Base-by-base conservation (phyloP, 2,888 invertebrate species). In the Conus canariensis region DNA sequence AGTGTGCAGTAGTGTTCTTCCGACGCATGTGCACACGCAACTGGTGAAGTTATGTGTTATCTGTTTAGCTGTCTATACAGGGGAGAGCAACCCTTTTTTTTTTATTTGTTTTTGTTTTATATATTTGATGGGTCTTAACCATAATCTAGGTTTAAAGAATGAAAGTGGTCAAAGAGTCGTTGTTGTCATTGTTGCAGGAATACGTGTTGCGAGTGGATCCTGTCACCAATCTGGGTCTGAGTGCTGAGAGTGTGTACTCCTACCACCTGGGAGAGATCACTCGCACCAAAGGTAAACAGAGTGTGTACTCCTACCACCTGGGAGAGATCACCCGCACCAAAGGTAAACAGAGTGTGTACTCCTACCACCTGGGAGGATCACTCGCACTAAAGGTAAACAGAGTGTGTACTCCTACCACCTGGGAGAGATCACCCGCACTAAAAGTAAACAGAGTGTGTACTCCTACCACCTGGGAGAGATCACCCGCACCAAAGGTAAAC, bases 391-490 rank as follows among this genome's bases (percentile, higher is more conserved):
- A 92, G 94, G 94, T 94, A 87, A 82, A 88, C n/a, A 99, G 95
- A 98, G 99, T 59, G 98, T 99, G 91, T 98, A 98, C 91, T 98
- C 98, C 93, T 99, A 99, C 96, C 98, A 98, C 95, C 97, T 99
- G 94, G 99, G 99, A 0, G 99, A 99, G 95, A 93, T 96, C 94
- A 92, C 96, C 93, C 91, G 95, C 88, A 94, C 95, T 22, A 95
- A 95, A 92, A 94, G 94, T 94, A 87, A 82, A 88, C n/a, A 99
- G 95, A 98, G 99, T 59, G 98, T 99, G 91, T 98, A 98, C 91
- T 98, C 98, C 93, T 99, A 99, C 96, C 98, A 98, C 95, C 97
- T 99, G 94, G 99, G 99, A 0, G 99, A 99, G 95, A 93, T 96
- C 94, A 92, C 96, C 93, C 91, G 95, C 88, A 94, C 95, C 22